Evolutionary conservation across 2,113 vertebrate genomes (phyloP), one percentile per base, ranked within the genome.

Genomic region (Donacobius atricapilla): DNA sequence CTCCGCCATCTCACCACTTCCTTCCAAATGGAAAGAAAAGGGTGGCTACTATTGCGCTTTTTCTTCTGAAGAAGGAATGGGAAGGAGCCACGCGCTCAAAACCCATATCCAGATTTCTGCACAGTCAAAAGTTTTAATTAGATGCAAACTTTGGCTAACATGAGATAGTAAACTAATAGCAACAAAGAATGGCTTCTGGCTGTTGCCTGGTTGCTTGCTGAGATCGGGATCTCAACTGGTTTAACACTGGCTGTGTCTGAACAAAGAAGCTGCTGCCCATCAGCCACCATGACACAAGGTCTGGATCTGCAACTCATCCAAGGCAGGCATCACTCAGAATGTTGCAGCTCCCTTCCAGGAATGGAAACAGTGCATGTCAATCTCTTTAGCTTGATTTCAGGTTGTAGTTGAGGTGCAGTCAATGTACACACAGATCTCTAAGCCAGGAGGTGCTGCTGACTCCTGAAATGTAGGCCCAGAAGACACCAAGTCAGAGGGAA

Each of bases 1-100:
- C 17, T 4, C 33, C n/a, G 11, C 7, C 60, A 15, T 0, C 2
- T 8, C 27, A 14, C 6, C 31, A 3, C 71, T 58, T 31, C 22
- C 33, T 79, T 72, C 53, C 37, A 33, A 35, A 22, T 7, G 21
- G 40, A 28, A 66, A 28, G n/a, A n/a, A 84, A 73, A 35, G 14
- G 0, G 1, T 44, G 70, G 57, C 27, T 71, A 3, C 51, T 53
- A 1, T 2, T 47, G 40, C 9, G 3, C 24, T 35, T 81, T 16
- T 42, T 19, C 69, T 66, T 54, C 68, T 51, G 56, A 58, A 54
- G 33, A 35, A 28, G 31, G 28, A 15, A 28, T 45, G 15, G n/a
- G n/a, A 45, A 66, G 48, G 40, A 89, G 33, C 11, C 22, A 5
- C 2, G 0, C 3, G 17, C 48, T 77, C 57, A 48, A 91, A 92